Percentiles rank a stretch among this genome's conserved stretches.
Evolutionary conservation across 2,113 vertebrate genomes (phyloP).

Genomic region (Dunckerocampus dactyliophorus): DNA sequence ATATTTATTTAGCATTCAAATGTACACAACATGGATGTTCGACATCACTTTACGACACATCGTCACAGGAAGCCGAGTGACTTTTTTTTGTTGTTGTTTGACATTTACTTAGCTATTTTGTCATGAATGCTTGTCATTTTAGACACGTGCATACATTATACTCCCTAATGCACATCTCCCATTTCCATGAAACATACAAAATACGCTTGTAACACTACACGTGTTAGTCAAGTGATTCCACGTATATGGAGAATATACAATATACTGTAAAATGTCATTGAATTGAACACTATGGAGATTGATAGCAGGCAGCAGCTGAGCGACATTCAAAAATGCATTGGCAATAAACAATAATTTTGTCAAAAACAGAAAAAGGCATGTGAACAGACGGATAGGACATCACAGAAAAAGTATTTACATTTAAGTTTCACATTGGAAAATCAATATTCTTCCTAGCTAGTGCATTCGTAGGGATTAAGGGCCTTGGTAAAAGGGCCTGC

Average conservation of each 20-base stretch:
- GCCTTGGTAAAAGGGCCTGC: neutral
- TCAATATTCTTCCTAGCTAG: neutral
- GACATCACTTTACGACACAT: conserved; percentile 54
- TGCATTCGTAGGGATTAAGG: too few relatives aligned
- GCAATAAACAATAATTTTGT: conserved; percentile 37
- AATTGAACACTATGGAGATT: conserved; percentile 64
- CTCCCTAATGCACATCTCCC: conserved; percentile 4
- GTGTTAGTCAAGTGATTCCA: conserved; percentile 46
- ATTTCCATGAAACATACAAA: conserved; percentile 47
- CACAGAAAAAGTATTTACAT: conserved; percentile 20
- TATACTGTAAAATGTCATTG: conserved; percentile 24
- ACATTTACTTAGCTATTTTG: conserved; percentile 49
- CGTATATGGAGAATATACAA: conserved; percentile 50
- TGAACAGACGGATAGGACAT: conserved; percentile 18
- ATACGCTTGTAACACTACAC: conserved; percentile 58
- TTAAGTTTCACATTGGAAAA: conserved; percentile 10
- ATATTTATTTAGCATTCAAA: conserved; percentile 66
- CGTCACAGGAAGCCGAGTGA: conserved; percentile 44
- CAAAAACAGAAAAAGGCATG: conserved; percentile 19
- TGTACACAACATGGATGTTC: conserved; percentile 54
- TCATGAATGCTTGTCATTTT: conserved; percentile 37
- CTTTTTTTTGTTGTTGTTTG: conserved; percentile 31
- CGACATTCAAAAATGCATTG: conserved; percentile 67
- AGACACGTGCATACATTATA: conserved; percentile 45
- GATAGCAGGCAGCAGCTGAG: conserved; percentile 68